Evolutionary conservation across 2,888 invertebrate genomes (phyloP).

Genomic region (Acronicta leporina): DNA sequence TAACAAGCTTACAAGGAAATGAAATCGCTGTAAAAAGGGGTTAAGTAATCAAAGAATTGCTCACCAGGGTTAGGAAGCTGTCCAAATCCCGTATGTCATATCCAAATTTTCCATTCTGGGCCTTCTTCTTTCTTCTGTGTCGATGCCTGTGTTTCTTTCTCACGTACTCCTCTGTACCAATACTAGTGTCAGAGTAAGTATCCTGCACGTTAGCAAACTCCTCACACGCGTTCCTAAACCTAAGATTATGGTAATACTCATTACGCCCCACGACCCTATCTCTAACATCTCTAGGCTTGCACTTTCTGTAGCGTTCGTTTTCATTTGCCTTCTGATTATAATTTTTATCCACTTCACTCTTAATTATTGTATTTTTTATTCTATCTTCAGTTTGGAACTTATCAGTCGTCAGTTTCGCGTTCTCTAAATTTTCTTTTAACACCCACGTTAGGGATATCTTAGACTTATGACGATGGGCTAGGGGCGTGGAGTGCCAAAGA

Average conservation of each 20-base stretch:
- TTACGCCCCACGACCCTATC: constrained; percentile 81
- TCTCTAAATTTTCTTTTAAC: constrained; percentile 90
- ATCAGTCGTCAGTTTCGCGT: constrained; percentile 66
- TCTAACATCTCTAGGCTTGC: constrained; percentile 67
- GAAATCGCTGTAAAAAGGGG: constrained; percentile 5
- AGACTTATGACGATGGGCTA: constrained; percentile 85
- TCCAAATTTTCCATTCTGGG: constrained; percentile 88
- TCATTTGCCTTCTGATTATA: constrained; percentile 67
- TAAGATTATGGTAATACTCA: constrained; percentile 84
- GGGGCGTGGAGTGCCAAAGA: constrained; percentile 84
- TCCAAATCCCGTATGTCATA: constrained; percentile 95
- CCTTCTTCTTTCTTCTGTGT: constrained; percentile 80
- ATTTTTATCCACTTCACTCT: constrained; percentile 63
- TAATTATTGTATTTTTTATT: constrained; percentile 58
- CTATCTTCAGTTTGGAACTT: constrained; percentile 63
- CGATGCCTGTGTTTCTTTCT: constrained; percentile 84
- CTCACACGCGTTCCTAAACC: constrained; percentile 80
- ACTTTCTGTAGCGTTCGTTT: constrained; percentile 72
- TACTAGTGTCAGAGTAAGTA: constrained; percentile 77
- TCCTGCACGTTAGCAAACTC: constrained; percentile 77
- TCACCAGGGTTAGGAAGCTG: constrained; percentile 93
- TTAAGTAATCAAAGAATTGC: constrained; percentile 43
- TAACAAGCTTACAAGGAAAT: constrained; percentile 17
- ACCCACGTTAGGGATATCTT: constrained; percentile 94
- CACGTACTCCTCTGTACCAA: constrained; percentile 79